Percentiles rank a stretch among this genome's conserved stretches.
Evolutionary conservation across 2,113 vertebrate species (phyloP).

Genomic region (Eulacestoma nigropectus): DNA sequence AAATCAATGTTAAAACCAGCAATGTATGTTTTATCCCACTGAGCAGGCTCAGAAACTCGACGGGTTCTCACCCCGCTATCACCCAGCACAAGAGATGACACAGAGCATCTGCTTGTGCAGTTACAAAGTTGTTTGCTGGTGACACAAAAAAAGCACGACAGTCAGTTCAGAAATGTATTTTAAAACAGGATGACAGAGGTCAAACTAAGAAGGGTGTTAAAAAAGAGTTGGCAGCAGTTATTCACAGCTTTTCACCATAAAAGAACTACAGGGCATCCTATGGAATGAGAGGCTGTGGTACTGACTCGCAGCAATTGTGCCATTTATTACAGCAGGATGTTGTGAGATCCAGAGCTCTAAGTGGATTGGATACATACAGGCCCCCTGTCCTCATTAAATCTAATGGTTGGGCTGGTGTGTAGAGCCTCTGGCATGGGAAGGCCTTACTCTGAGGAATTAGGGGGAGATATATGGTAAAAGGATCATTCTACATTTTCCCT

Average conservation of each 20-base stretch:
- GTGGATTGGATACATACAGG: not conserved
- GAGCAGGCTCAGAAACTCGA: not conserved
- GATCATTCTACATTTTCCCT: not conserved
- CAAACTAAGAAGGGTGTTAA: not conserved
- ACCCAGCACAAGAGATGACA: not conserved
- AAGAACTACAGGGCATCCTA: not conserved
- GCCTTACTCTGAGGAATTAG: not conserved
- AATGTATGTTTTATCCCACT: not conserved
- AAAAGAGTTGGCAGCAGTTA: conserved; percentile 16
- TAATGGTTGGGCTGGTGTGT: not conserved
- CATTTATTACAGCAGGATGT: not conserved
- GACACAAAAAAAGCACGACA: not conserved
- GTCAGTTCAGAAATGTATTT: not conserved
- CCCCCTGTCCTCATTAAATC: not conserved
- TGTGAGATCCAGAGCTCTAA: not conserved
- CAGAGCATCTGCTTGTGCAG: conserved; percentile 4
- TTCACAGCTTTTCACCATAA: conserved; percentile 3
- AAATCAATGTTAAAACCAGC: not conserved
- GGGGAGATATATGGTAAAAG: not conserved
- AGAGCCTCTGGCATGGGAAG: not conserved
- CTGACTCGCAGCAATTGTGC: not conserved
- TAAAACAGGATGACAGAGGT: not conserved
- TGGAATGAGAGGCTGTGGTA: not conserved
- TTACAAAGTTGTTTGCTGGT: not conserved
- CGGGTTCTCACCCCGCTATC: not conserved